These are phyloP conservation scores for Myathropa florea DNA, from an alignment of 2,888 invertebrate species.

Conservation along the genomic window DNA sequence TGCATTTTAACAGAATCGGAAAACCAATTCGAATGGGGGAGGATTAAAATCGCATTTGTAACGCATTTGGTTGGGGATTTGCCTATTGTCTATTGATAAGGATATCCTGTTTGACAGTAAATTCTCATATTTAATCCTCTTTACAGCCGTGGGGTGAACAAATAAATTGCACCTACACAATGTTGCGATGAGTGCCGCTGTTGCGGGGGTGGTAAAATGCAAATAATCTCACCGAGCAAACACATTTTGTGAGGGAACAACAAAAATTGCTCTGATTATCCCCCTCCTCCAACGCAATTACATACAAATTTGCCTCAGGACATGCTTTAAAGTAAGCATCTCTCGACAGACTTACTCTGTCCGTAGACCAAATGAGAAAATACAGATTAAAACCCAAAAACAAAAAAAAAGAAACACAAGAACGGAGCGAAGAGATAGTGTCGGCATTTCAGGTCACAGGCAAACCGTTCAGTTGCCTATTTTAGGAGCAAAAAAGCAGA, in stretches of 20 bases:
- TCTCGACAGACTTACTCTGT: background rate
- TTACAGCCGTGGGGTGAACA: conserved; percentile 4
- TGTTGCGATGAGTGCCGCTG: background rate
- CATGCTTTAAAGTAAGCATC: conserved; percentile 6
- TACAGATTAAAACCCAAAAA: background rate
- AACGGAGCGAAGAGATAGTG: conserved; percentile 6
- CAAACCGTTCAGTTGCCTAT: background rate
- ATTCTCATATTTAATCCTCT: conserved; percentile 57
- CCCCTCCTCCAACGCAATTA: too few species aligned
- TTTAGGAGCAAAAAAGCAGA: background rate
- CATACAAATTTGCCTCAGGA: background rate
- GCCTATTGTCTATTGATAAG: conserved; percentile 63
- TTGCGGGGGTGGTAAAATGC: background rate
- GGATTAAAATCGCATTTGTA: conserved; percentile 68
- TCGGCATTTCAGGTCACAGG: conserved; percentile 26
- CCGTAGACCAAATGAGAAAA: conserved; percentile 32
- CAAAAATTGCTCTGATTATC: too few species aligned
- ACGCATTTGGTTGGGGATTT: conserved; percentile 64
- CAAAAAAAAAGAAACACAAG: background rate
- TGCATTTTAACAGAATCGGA: conserved; percentile 38
- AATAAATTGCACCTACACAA: background rate
- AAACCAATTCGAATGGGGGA: conserved; percentile 41
- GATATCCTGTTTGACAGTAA: conserved; percentile 48
- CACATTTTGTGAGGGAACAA: background rate
- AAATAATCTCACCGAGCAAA: background rate